Evolutionary conservation across 1,140 invertebrate genomes (phyloP).

Genomic region (Coelopa frigida): DNA sequence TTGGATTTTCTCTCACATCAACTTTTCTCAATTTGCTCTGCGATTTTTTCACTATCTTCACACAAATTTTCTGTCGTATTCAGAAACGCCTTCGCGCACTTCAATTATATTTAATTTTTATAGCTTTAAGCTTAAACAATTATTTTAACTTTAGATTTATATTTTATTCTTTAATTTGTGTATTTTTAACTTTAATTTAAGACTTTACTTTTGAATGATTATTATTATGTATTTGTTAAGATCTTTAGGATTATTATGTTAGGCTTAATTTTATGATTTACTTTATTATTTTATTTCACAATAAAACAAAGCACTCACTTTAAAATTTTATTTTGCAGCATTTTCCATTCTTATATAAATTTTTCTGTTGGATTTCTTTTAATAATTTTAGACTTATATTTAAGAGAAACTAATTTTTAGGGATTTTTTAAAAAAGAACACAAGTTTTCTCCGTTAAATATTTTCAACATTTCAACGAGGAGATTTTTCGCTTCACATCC

Average conservation of each 20-base stretch:
- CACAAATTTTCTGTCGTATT: constrained; percentile 4
- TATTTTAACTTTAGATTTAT: background rate
- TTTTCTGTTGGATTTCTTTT: constrained; percentile 1
- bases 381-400: constrained; percentile 2
- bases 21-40: too few relatives aligned
- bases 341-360: constrained; percentile 7
- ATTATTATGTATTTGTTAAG: background rate
- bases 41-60: background rate
- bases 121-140: background rate
- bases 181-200: constrained; percentile 1
- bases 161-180: background rate
- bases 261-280: constrained; percentile 6
- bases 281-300: constrained; percentile 1
- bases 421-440: constrained; percentile 12
- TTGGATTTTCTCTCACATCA: too few relatives aligned
- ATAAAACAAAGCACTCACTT: background rate
- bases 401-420: constrained; percentile 1
- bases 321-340: background rate
- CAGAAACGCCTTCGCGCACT: too few relatives aligned
- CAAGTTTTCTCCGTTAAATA: constrained; percentile 17
- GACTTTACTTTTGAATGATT: background rate
- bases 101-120: constrained; percentile 1
- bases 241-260: background rate
- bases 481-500: constrained; percentile 6
- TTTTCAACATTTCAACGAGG: constrained; percentile 12